phyloP scores from a whole-genome alignment of 2,113 vertebrate species.

The Cariama cristata region DNA sequence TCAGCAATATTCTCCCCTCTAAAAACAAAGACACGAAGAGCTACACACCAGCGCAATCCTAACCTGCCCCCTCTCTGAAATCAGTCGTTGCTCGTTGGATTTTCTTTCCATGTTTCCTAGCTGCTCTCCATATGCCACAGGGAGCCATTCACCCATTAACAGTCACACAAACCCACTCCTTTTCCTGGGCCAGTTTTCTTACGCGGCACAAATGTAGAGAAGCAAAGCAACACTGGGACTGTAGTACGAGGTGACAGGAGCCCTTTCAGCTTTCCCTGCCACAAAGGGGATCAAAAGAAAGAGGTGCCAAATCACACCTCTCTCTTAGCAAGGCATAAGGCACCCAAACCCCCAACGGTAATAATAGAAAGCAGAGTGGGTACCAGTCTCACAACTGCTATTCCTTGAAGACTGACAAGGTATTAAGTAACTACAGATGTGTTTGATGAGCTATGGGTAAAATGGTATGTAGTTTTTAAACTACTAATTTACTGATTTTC shows the following conservation, averaged over 20 bases:
- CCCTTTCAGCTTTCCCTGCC: neutral
- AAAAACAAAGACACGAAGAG: neutral
- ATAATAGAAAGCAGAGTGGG: neutral
- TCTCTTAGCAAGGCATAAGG: neutral
- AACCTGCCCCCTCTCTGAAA: neutral
- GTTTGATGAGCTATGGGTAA: neutral
- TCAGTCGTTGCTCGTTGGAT: neutral
- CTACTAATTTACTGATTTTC: neutral
- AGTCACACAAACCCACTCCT: neutral
- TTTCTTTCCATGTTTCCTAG: neutral
- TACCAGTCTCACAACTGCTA: neutral
- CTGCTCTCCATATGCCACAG: rapidly evolving
- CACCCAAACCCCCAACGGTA: neutral
- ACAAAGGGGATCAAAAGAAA: neutral
- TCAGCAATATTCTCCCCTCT: neutral
- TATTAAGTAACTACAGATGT: neutral
- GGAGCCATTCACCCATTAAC: neutral
- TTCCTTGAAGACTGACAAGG: neutral
- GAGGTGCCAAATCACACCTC: neutral
- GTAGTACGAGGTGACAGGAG: neutral
- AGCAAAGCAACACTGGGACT: neutral
- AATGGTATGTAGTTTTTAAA: neutral
- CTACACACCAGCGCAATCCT: neutral
- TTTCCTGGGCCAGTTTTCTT: neutral
- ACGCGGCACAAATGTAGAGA: neutral